Evolutionary conservation across 2,797 vertebrate genomes (phyloP), one percentile per base, ranked within the genome.

Genomic region (Cynopterus sphinx): DNA sequence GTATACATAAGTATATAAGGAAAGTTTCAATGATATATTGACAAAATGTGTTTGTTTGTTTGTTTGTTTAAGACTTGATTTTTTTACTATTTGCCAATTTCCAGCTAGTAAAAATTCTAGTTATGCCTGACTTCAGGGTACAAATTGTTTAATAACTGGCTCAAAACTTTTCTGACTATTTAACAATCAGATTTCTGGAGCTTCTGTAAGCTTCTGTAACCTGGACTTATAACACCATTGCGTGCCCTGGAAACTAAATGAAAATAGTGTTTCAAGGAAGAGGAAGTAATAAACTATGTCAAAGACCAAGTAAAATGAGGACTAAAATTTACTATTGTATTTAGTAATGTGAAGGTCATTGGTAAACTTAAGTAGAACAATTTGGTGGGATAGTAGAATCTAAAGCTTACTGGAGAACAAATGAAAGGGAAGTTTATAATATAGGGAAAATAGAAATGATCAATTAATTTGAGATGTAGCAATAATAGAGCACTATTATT

Each of bases 371-470:
- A 82, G 74, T 68, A n/a, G 70, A 70, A 19, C 26, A 53, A 15
- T 71, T 87, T 77, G 36, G 13, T 83, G 22, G 12, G 75, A 41
- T 19, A 24, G 16, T 63, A 36, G 28, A 59, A 75, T 46, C 49
- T 90, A 67, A n/a, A 46, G 16, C 3, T 70, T 24, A 17, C 4
- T 83, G 73, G 26, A 26, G 4, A 77, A 79, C 39, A 88, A 78
- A 78, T 78, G n/a, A 91, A n/a, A 87, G 39, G 53, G 24, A 63
- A 71, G 6, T 78, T 59, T 43, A 28, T 33, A 78, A n/a, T 41
- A 78, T 0, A 75, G 33, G 15, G 15, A 16, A 31, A 81, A 39
- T 8, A 59, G 22, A 33, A 65, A 74, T 33, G 24, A 26, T 2
- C 11, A 41, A 46, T 3, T 71, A 5, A 63, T 63, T 63, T 84